Evolutionary conservation across 2,113 vertebrate species (phyloP).

Genomic region (Pardalotus punctatus): DNA sequence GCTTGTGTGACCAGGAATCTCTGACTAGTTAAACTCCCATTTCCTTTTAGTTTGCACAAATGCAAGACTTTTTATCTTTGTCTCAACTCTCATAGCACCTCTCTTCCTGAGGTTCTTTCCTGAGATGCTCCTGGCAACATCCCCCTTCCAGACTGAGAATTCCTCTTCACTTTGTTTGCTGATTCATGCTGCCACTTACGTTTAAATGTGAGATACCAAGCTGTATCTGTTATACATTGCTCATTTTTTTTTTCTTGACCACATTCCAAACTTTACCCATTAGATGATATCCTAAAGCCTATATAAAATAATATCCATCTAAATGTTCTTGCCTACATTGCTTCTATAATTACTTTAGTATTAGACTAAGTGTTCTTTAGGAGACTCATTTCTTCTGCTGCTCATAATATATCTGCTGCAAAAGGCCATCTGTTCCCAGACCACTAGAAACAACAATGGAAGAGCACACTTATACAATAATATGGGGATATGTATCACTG

Average conservation of each 20-base stretch:
- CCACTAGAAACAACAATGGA: conserved; percentile 37
- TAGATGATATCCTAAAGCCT: neutral
- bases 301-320: neutral
- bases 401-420: conserved; percentile 30
- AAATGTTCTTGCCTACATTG: neutral
- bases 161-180: neutral
- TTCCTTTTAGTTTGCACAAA: neutral
- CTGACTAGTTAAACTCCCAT: neutral
- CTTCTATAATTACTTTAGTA: conserved; percentile 28
- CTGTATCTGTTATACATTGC: neutral
- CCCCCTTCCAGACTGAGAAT: neutral
- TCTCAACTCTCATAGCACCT: neutral
- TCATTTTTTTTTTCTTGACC: neutral
- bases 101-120: neutral
- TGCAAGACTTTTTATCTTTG: neutral
- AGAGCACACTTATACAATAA: neutral
- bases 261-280: neutral
- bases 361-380: conserved; percentile 33
- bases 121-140: neutral
- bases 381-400: conserved; percentile 14
- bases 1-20: neutral
- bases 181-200: neutral
- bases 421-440: conserved; percentile 43
- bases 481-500: conserved; percentile 6
- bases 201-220: neutral